These are phyloP conservation scores for Geotrupes spiniger DNA, from an alignment of 2,888 invertebrate genomes.

Conservation along the genomic window DNA sequence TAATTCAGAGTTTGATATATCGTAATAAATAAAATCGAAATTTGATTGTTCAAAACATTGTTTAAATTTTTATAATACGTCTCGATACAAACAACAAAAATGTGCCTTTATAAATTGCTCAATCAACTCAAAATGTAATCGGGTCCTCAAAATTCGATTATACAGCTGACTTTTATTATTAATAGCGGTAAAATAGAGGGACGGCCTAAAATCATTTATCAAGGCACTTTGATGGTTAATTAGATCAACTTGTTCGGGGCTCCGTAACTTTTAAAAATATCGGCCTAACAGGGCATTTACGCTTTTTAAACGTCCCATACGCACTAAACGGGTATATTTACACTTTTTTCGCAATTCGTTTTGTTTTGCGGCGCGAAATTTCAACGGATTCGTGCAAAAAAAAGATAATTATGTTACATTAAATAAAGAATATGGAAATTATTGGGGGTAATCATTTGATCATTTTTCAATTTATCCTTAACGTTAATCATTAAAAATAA, in stretches of 20 bases:
- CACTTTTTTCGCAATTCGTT: not conserved
- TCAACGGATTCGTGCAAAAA: too few relatives aligned
- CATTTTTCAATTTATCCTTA: too few relatives aligned
- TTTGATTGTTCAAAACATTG: too few relatives aligned
- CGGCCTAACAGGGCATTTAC: slow-evolving; percentile 4
- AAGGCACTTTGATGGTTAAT: slow-evolving; percentile 29
- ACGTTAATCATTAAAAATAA: too few relatives aligned
- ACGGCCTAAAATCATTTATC: slow-evolving; percentile 32
- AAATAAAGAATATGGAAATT: too few relatives aligned
- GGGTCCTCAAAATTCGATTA: slow-evolving; percentile 32
- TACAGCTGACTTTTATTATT: slow-evolving; percentile 33
- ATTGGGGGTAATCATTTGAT: too few relatives aligned
- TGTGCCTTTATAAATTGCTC: slow-evolving; percentile 14
- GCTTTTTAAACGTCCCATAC: not conserved
- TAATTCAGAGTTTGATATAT: too few relatives aligned
- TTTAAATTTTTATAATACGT: too few relatives aligned
- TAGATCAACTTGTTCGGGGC: slow-evolving; percentile 21
- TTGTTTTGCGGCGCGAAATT: too few relatives aligned
- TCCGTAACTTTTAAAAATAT: slow-evolving; percentile 4
- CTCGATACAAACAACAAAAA: not conserved
- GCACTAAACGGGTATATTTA: not conserved
- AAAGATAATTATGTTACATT: too few relatives aligned
- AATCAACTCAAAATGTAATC: slow-evolving; percentile 19
- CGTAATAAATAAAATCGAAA: too few relatives aligned
- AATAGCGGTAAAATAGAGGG: slow-evolving; percentile 32